These are phyloP conservation scores for Pelagia noctiluca DNA, from an alignment of 30 jellyfish, hydroid and myxozoan genomes.

Conservation along the genomic window DNA sequence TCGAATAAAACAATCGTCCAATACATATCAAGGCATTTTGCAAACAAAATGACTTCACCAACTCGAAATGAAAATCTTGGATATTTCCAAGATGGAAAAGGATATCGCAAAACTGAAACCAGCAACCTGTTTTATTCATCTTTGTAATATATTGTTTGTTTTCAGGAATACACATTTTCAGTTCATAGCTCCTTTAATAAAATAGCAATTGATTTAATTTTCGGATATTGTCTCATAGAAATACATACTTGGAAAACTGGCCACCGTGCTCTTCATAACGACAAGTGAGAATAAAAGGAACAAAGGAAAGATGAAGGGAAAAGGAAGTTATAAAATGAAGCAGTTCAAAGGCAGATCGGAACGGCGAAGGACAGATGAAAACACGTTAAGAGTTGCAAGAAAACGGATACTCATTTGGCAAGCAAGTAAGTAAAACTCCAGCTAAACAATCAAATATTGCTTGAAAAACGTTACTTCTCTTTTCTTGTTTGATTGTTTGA, in stretches of 20 bases:
- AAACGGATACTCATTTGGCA: slow-evolving; percentile 65
- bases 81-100: neutral
- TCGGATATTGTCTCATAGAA: slow-evolving; percentile 17
- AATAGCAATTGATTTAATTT: neutral
- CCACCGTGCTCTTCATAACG: slow-evolving; percentile 42
- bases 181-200: no score
- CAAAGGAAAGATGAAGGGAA: neutral
- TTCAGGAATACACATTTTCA: neutral
- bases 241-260: slow-evolving; percentile 69
- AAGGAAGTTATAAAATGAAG: neutral
- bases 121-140: no score
- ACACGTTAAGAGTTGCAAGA: slow-evolving; percentile 33
- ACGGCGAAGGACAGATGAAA: slow-evolving; percentile 23
- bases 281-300: slow-evolving; percentile 34
- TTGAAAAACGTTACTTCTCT: neutral
- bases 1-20: no score
- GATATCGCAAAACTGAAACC: no score
- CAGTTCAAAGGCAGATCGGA: slow-evolving; percentile 16
- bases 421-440: slow-evolving; percentile 77
- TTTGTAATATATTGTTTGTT: neutral
- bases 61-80: neutral
- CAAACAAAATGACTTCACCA: no score
- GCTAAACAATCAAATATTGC: neutral
- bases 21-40: no score
- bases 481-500: neutral